A percentile compares a stretch with the other conserved stretches of the same genome.
These are phyloP conservation scores for Macrotis lagotis DNA, from an alignment of 2,113 vertebrate species.

Conservation along the genomic window DNA sequence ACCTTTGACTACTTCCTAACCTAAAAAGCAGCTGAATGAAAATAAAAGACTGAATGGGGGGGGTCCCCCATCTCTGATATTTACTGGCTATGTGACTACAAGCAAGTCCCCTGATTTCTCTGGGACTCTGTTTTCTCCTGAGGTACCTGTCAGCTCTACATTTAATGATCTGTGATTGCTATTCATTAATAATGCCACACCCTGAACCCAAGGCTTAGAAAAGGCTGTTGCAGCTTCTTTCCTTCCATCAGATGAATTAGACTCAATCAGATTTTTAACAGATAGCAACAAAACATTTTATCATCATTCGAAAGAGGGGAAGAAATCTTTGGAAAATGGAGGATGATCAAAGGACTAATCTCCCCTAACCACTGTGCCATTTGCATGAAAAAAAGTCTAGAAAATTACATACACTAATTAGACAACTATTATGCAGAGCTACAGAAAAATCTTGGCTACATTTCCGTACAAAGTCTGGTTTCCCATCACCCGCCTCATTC, in stretches of 20 bases:
- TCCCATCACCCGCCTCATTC: not conserved
- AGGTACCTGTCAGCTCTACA: not conserved
- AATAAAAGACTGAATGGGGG: not conserved
- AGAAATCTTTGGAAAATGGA: not conserved
- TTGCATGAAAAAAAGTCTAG: not conserved
- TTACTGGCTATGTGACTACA: not conserved
- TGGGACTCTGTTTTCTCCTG: not conserved
- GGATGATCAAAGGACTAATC: not conserved
- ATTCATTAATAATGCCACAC: not conserved
- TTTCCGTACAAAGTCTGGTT: not conserved
- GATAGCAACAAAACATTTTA: not conserved
- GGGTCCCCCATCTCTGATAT: not conserved
- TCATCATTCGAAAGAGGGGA: not conserved
- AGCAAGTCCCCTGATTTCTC: not conserved
- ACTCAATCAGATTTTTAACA: not conserved
- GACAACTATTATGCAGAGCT: not conserved
- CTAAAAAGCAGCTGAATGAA: not conserved
- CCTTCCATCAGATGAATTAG: not conserved
- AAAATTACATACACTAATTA: not conserved
- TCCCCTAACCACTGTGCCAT: not conserved
- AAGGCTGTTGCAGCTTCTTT: not conserved
- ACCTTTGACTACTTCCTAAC: not conserved
- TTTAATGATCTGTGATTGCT: not conserved
- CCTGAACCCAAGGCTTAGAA: not conserved
- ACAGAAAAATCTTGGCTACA: slow-evolving; percentile 41